A percentile compares a stretch with the other conserved stretches of the same genome.
phyloP scores from a whole-genome alignment of 1,140 invertebrate genomes.

The Planococcus citri region DNA sequence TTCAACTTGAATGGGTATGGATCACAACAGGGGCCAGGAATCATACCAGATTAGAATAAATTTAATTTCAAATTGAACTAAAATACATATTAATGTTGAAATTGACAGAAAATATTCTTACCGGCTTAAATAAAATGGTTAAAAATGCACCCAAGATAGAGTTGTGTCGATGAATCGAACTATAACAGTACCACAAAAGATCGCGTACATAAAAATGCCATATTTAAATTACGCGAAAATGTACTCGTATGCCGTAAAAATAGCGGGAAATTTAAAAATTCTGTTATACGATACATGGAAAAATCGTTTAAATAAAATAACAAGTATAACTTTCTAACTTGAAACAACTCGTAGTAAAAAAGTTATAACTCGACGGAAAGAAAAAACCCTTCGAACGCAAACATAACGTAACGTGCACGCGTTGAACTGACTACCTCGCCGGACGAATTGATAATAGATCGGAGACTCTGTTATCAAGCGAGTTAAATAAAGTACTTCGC shows the following conservation, averaged over 20 bases:
- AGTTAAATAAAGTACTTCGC: background rate
- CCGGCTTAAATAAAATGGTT: background rate
- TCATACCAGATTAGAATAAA: too few species aligned
- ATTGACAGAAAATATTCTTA: background rate
- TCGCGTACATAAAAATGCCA: background rate
- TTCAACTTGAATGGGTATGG: too few species aligned
- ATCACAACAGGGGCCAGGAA: too few species aligned
- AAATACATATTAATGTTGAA: too few species aligned
- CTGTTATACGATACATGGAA: background rate
- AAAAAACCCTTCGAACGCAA: background rate
- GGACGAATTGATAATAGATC: constrained; percentile 3
- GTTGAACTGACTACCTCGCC: background rate
- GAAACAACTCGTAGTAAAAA: background rate
- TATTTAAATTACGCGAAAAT: background rate
- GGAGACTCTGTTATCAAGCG: background rate
- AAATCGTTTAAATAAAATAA: background rate
- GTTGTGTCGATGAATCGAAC: background rate
- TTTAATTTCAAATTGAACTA: too few species aligned
- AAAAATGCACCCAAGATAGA: background rate
- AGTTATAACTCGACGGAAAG: too few species aligned
- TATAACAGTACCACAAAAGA: constrained; percentile 7
- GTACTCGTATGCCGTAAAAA: background rate
- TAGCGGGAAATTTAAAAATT: background rate
- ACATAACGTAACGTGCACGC: background rate
- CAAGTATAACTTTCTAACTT: too few species aligned